Evolutionary conservation across 2,888 invertebrate species (phyloP), one percentile per base, ranked within the genome.

Genomic region (Pantelozetes paolii): DNA sequence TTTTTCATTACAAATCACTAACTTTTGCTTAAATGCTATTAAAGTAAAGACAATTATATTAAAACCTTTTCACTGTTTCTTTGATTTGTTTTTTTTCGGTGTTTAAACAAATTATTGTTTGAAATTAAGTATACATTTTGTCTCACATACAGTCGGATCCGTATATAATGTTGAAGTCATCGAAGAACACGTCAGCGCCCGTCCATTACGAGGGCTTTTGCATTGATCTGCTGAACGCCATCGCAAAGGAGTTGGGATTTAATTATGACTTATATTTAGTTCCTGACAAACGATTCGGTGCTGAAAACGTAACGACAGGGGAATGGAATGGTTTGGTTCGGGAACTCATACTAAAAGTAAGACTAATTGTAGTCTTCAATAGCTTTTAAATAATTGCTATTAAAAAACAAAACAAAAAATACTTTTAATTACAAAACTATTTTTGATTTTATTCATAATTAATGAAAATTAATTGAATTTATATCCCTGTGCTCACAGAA

Each of bases 231-330:
- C 85, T 94, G 48, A 89, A 90, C 78, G 87, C 89, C 79, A 91
- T 94, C 70, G 92, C 78, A 13, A 85, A 87, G 0, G 87, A 91
- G 80, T 91, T 93, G 1, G 93, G 93, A 20, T 94, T 94, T 84
- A 90, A 92, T 80, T 94, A 93, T 83, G 86, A 88, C 54, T 88
- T 94, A 77, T 86, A 90, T 64, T 84, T 94, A 67, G 91, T 94
- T 0, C 92, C 92, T 0, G 93, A 94, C 81, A 83, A 86, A 77
- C 92, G 91, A 89, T 94, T 94, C 80, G 94, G 94, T 0, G 94
- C 90, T 0, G 75, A 77, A 48, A 77, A 75, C 62, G 20, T 76
- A 13, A 69, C 74, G 6, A 81, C 80, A 45, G 81, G 81, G 1
- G 80, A 80, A 54, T 84, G 84, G 83, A 81, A 81, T 75, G 84